phyloP scores from a whole-genome alignment of 2,113 vertebrate species.

The Eolophus roseicapilla region DNA sequence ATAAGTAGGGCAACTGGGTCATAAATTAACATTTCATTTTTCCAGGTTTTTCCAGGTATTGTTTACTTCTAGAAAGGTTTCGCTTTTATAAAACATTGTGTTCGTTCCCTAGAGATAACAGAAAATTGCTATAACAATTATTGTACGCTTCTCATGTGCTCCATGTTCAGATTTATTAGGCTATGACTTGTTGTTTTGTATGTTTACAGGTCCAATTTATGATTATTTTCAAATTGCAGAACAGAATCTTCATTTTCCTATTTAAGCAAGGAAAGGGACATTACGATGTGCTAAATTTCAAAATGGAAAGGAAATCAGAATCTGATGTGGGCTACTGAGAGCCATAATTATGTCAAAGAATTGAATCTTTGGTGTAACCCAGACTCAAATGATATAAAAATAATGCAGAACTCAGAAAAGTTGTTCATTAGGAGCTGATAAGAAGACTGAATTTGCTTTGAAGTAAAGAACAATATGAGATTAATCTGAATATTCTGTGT shows the following conservation, averaged over 20 bases:
- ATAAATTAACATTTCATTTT: not conserved
- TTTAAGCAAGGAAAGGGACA: not conserved
- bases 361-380: not conserved
- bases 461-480: not conserved
- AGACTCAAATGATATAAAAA: not conserved
- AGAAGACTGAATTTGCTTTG: not conserved
- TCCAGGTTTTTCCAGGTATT: not conserved
- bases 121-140: not conserved
- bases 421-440: not conserved
- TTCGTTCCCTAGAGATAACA: not conserved
- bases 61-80: not conserved
- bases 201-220: not conserved
- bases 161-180: not conserved
- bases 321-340: not conserved
- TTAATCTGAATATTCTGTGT: not conserved
- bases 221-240: not conserved
- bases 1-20: not conserved
- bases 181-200: not conserved
- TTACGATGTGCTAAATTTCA: not conserved
- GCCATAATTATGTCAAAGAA: not conserved
- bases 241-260: not conserved
- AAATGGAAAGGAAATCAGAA: not conserved
- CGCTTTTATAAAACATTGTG: not conserved
- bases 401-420: not conserved
- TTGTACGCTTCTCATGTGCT: not conserved